Conservation (phyloP, 1,140 invertebrate species). For the Drosophila takahashii region DNA sequence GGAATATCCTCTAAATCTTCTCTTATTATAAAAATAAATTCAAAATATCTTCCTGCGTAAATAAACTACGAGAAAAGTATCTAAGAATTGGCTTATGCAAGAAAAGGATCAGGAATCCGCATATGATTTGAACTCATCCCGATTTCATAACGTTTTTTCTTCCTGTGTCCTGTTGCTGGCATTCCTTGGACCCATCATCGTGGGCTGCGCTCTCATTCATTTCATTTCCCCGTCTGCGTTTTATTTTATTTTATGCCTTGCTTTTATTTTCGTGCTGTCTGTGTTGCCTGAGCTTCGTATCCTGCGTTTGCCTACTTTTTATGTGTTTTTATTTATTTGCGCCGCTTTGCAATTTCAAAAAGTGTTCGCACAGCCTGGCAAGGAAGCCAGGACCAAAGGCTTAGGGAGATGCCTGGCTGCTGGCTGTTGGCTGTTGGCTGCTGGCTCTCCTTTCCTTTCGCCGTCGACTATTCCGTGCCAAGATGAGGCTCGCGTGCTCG, state of each 20-base stretch:
- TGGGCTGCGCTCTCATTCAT: slow-evolving; percentile 71
- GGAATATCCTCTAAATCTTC: neutral
- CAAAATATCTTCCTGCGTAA: too few relatives aligned
- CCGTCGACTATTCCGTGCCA: slow-evolving; percentile 69
- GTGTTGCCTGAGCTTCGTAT: slow-evolving; percentile 14
- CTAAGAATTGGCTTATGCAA: neutral
- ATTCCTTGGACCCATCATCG: slow-evolving; percentile 28
- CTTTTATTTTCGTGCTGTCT: slow-evolving; percentile 69
- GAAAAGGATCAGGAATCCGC: neutral
- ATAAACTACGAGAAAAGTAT: too few relatives aligned
- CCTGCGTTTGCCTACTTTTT: slow-evolving; percentile 75
- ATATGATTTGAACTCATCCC: neutral
- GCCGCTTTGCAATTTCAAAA: slow-evolving; percentile 81
- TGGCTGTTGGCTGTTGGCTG: slow-evolving; percentile 2
- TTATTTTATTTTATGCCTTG: slow-evolving; percentile 51
- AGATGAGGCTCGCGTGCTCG: slow-evolving; percentile 70
- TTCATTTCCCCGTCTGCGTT: slow-evolving; percentile 57
- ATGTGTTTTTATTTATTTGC: slow-evolving; percentile 82
- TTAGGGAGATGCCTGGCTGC: slow-evolving; percentile 16
- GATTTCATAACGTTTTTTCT: neutral
- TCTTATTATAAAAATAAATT: neutral
- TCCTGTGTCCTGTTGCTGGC: slow-evolving; percentile 24
- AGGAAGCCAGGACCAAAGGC: slow-evolving; percentile 32
- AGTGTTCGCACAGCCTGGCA: slow-evolving; percentile 54
- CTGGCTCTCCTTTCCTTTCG: slow-evolving; percentile 17